These are phyloP conservation scores for Saccostrea glomerata DNA, from an alignment of 1,140 invertebrate species.

Conservation along the genomic window DNA sequence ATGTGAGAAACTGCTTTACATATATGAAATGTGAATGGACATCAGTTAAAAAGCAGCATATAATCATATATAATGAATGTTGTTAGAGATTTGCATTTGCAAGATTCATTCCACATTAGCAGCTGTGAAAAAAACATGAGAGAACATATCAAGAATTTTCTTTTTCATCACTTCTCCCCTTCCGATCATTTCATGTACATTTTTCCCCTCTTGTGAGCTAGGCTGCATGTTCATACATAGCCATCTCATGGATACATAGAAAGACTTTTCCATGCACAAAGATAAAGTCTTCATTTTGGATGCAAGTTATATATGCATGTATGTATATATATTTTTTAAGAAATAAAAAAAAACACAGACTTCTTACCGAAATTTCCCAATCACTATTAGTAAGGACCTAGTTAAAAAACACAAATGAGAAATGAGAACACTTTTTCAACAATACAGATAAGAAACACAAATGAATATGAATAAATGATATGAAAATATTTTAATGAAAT, in stretches of 20 bases:
- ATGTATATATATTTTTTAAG: background rate
- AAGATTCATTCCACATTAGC: background rate
- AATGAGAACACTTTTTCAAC: background rate
- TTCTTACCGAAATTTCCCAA: slow-evolving; percentile 40
- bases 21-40: background rate
- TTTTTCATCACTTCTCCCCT: background rate
- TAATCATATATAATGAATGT: background rate
- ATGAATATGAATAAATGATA: background rate
- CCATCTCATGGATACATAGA: background rate
- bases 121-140: background rate
- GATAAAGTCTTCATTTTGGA: background rate
- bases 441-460: background rate
- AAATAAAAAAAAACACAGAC: background rate
- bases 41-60: slow-evolving; percentile 13
- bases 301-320: background rate
- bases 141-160: background rate
- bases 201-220: background rate
- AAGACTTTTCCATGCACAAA: slow-evolving; percentile 14
- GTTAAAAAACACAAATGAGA: slow-evolving; percentile 23
- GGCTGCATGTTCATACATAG: too few relatives aligned
- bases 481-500: too few relatives aligned
- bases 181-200: background rate
- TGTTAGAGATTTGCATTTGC: slow-evolving; percentile 9
- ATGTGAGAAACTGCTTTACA: background rate
- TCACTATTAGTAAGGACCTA: slow-evolving; percentile 39